These are phyloP conservation scores for Oscheius sp. DNA, from an alignment of 2,888 invertebrate genomes.

Conservation along the genomic window DNA sequence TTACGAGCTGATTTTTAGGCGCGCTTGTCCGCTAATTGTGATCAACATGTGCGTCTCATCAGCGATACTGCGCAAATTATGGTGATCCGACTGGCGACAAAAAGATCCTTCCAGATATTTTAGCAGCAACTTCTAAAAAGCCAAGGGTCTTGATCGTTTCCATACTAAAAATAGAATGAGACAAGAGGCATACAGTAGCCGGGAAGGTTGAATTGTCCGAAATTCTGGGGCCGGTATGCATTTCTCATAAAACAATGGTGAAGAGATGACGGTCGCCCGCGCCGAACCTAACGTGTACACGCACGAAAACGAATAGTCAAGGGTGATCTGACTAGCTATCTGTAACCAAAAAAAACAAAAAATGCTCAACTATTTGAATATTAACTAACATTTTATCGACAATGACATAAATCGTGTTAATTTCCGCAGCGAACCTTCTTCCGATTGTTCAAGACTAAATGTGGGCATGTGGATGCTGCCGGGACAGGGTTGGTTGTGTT, in stretches of 20 bases:
- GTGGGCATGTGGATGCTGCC: too few relatives aligned
- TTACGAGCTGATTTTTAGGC: constrained; percentile 27
- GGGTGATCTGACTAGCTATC: too few relatives aligned
- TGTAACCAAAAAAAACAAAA: too few relatives aligned
- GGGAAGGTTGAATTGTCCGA: constrained; percentile 7
- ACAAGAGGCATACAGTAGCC: constrained; percentile 22
- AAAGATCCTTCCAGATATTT: constrained; percentile 10
- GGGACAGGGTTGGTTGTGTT: too few relatives aligned
- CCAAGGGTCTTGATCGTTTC: neutral
- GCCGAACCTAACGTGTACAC: constrained; percentile 23
- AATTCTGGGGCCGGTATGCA: constrained; percentile 12
- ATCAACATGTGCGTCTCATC: constrained; percentile 32
- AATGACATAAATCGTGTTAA: constrained; percentile 21
- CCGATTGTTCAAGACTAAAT: neutral
- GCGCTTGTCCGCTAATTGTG: constrained; percentile 31
- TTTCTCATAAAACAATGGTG: constrained; percentile 23
- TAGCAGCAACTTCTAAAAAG: neutral
- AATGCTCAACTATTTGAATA: neutral
- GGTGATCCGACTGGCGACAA: constrained; percentile 27
- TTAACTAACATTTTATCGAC: neutral
- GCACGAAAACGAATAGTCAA: too few relatives aligned
- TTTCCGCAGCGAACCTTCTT: constrained; percentile 4
- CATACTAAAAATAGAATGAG: neutral
- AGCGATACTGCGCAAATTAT: constrained; percentile 29
- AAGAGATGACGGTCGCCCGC: constrained; percentile 24